Evolutionary conservation across 2,797 vertebrate species (phyloP), one percentile per base, ranked within the genome.

Genomic region (Tangara arthus): DNA sequence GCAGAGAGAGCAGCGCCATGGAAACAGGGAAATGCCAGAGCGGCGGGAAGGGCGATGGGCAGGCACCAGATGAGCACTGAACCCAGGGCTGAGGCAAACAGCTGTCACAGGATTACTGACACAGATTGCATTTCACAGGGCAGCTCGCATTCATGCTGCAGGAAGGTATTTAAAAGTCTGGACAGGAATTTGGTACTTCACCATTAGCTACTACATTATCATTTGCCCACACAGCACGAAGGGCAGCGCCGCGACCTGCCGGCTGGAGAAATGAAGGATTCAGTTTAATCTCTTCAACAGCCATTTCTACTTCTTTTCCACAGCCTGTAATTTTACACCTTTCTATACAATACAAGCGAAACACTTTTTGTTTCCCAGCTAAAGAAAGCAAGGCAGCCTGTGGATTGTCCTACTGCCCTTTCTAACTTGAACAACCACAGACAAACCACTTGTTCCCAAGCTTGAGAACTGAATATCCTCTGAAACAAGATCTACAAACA

Each of bases 1-100:
- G 97, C 95, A 94, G 82, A 96, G 95, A 93, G 82, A 97, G 95
- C 93, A 97, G 90, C 50, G 78, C 97, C 97, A 97, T 95, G 97
- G 97, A 96, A 98, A 98, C 96, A 37, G 66, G 72, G 92, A 91
- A 83, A 87, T 92, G 93, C 94, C 89, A 46, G 53, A 7, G 60
- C 4, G 8, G 83, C 27, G 15, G 81, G 79, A 72, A 96, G 94
- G 95, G 96, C 95, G 79, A 81, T 66, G 11, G 0, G 93, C 94
- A 93, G 87, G 53, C 89, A 97, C 71, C 96, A 96, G 91, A 96
- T 75, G 93, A 96, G 69, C 95, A 65, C 81, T 49, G 92, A 97
- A 89, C 88, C 60, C 88, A 92, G 94, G 85, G 82, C 90, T 65
- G 90, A 92, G 76, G 94, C 90, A 91, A 94, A 88, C 89, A 93